phyloP scores from a whole-genome alignment of 2,888 invertebrate species.

The Galerucella pusilla region DNA sequence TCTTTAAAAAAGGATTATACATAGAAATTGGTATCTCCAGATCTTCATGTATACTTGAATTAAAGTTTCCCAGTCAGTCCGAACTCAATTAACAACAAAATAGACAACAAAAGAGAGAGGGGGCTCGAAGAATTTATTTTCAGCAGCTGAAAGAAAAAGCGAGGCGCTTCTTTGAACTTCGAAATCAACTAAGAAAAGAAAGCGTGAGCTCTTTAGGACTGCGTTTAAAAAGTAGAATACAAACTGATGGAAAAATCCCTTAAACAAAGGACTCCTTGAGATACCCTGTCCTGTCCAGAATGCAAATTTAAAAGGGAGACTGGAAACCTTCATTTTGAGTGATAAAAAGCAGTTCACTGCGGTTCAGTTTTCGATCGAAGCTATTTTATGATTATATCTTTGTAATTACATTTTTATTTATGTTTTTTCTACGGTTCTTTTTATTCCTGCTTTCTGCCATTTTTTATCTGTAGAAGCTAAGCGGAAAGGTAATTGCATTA shows the following conservation, averaged over 20 bases:
- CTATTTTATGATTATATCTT: constrained; percentile 58
- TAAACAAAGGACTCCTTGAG: constrained; percentile 59
- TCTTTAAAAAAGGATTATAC: neutral
- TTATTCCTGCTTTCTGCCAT: constrained; percentile 33
- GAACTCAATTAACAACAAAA: constrained; percentile 35
- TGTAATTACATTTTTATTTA: constrained; percentile 60
- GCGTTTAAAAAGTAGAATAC: constrained; percentile 54
- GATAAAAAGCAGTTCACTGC: constrained; percentile 38
- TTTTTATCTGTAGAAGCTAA: constrained; percentile 44
- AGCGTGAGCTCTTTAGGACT: constrained; percentile 60
- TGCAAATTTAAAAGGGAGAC: constrained; percentile 55
- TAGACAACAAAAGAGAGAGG: constrained; percentile 40
- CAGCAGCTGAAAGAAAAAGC: constrained; percentile 23
- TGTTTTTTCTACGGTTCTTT: constrained; percentile 46
- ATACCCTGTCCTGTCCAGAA: constrained; percentile 55
- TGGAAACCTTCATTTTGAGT: constrained; percentile 48
- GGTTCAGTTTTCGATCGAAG: constrained; percentile 51
- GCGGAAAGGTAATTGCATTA: constrained; percentile 46
- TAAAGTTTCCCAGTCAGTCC: constrained; percentile 13
- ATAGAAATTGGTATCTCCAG: neutral
- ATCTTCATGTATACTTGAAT: neutral
- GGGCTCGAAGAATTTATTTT: constrained; percentile 49
- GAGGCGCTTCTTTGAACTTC: constrained; percentile 38
- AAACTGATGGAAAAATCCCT: constrained; percentile 57
- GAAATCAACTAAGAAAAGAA: constrained; percentile 56